Percentiles rank a stretch among this genome's conserved stretches.
Evolutionary conservation across 2,797 vertebrate species (phyloP).

Genomic region (Psittacula derbiana): DNA sequence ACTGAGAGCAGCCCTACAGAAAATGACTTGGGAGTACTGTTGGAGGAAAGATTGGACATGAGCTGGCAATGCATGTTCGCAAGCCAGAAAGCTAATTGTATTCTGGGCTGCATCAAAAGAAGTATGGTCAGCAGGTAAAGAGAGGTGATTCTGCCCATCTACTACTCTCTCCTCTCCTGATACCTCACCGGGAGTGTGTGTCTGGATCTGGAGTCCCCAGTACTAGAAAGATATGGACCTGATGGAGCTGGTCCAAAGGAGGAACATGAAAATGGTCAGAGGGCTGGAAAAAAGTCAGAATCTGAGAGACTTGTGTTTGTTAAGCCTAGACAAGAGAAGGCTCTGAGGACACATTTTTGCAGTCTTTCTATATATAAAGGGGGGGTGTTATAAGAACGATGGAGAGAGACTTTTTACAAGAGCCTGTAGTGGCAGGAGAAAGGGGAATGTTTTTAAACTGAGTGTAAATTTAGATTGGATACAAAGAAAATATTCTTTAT

Average conservation of each 20-base stretch:
- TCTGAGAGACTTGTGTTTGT: neutral
- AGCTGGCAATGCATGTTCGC: neutral
- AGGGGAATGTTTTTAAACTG: neutral
- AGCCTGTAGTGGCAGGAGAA: neutral
- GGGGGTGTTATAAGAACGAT: neutral
- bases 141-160: neutral
- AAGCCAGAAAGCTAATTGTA: neutral
- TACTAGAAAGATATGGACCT: neutral
- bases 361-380: neutral
- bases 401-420: neutral
- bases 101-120: neutral
- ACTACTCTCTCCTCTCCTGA: neutral
- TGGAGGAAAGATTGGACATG: neutral
- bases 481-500: neutral
- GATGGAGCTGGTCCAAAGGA: neutral
- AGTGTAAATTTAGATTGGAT: neutral
- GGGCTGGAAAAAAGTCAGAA: neutral
- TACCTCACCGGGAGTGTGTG: neutral
- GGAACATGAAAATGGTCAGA: neutral
- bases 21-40: neutral
- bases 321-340: neutral
- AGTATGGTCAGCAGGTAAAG: rapidly evolving
- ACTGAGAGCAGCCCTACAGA: neutral
- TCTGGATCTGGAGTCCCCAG: neutral
- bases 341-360: neutral